phyloP scores from a whole-genome alignment of 2,797 vertebrate species.

The Coilia nasus region DNA sequence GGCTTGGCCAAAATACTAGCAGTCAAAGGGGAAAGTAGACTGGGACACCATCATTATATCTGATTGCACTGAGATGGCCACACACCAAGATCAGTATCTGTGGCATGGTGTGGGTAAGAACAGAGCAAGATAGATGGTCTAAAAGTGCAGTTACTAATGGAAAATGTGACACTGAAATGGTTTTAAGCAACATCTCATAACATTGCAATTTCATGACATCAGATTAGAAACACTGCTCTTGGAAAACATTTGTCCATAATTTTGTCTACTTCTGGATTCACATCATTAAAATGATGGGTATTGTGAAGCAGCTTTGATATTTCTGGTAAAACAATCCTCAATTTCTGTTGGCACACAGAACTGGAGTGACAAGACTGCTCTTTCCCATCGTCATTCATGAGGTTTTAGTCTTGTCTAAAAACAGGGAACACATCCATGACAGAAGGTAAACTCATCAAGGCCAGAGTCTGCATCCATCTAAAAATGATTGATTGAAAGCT shows the following conservation, averaged over 20 bases:
- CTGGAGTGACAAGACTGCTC: not conserved
- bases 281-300: not conserved
- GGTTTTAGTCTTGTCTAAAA: not conserved
- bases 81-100: not conserved
- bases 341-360: not conserved
- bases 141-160: not conserved
- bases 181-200: not conserved
- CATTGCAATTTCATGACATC: not conserved
- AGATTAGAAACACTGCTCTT: not conserved
- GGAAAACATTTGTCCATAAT: not conserved
- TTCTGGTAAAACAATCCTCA: not conserved
- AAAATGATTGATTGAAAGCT: too few species aligned
- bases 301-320: not conserved
- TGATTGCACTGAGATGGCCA: not conserved
- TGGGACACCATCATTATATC: not conserved
- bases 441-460: not conserved
- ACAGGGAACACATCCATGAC: not conserved
- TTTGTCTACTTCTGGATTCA: not conserved
- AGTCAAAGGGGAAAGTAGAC: not conserved
- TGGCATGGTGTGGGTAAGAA: too few species aligned
- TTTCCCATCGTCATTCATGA: not conserved
- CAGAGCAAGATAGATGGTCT: conserved; percentile 7
- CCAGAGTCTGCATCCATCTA: not conserved
- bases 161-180: not conserved
- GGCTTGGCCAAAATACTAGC: too few species aligned